Base-by-base conservation (phyloP, 1,140 invertebrate species). In the Nilaparvata lugens region DNA sequence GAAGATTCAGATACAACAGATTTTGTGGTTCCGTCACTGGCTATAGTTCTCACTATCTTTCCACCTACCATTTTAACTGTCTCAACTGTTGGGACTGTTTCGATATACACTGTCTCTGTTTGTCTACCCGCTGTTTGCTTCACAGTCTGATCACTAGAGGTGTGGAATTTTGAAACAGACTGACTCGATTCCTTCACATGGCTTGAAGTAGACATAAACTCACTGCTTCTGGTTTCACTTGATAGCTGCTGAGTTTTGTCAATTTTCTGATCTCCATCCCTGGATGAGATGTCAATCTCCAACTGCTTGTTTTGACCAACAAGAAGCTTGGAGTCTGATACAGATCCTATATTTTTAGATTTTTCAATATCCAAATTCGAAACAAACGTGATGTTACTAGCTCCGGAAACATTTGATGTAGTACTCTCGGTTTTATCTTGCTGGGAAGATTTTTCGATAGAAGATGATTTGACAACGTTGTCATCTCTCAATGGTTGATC, bases 61-160 rank as follows among this genome's bases (percentile, higher is more conserved):
- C 59, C 59, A 13, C 60, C 63, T 4, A 64, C 53, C 59, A 64
- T 64, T 54, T 54, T 61, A 6, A 62, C 58, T 38, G 56, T 45
- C 21, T 62, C 61, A n/a, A 38, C 18, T 56, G 53, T 61, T 18
- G 54, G 45, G 7, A 9, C 7, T 9, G 28, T 40, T 2, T n/a
- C 28, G 40, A 28, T 21, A 21, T 14, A 38, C 13, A 16, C 23
- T 28, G 51, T 23, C 18, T n/a, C 18, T 14, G 31, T 11, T 2
- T 11, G 7, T 4, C 13, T 35, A 11, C 31, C 13, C 13, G 7
- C 31, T 35, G 31, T 35, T 35, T 35, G 24, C 9, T 16, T 1
- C 3, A 23, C 7, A 60, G 16, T n/a, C 4, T 53, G 4, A 48
- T 19, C 14, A 18, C 14, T 28, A 5, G 51, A 52, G 14, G 14